phyloP scores from a whole-genome alignment of 2,113 vertebrate genomes.

The Nipponia nippon region DNA sequence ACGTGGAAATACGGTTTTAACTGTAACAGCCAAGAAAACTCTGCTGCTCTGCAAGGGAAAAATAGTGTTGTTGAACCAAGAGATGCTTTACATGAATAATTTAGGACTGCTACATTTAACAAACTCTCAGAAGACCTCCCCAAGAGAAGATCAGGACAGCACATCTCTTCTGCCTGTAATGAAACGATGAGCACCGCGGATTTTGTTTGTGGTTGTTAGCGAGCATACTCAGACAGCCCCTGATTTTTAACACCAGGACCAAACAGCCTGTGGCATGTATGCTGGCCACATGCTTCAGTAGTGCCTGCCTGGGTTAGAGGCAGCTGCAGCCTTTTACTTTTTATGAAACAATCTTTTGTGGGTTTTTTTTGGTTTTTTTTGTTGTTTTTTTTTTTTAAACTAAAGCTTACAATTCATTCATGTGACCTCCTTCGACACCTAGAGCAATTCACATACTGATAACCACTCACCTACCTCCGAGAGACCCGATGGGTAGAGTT shows the following conservation, averaged over 20 bases:
- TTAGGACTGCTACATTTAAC: not conserved
- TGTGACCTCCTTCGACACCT: not conserved
- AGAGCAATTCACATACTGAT: not conserved
- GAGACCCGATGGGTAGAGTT: not conserved
- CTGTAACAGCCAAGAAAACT: not conserved
- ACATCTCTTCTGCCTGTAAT: not conserved
- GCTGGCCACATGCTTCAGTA: not conserved
- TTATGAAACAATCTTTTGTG: constrained; percentile 2
- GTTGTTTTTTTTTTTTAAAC: not conserved
- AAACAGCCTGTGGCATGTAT: not conserved
- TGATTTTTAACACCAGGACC: not conserved
- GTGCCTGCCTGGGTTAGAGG: not conserved
- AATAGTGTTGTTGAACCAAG: not conserved
- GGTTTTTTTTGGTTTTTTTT: not conserved
- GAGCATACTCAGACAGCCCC: not conserved
- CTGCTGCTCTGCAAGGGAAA: not conserved
- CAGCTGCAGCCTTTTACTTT: constrained; percentile 19
- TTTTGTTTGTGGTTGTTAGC: not conserved
- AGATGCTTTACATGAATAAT: not conserved
- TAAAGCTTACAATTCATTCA: not conserved
- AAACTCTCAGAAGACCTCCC: not conserved
- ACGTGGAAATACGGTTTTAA: not conserved
- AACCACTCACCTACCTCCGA: not conserved
- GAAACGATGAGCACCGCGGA: not conserved
- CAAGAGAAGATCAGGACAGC: not conserved